Base-by-base conservation (phyloP, 2,113 vertebrate genomes). In the Arenaria interpres region DNA sequence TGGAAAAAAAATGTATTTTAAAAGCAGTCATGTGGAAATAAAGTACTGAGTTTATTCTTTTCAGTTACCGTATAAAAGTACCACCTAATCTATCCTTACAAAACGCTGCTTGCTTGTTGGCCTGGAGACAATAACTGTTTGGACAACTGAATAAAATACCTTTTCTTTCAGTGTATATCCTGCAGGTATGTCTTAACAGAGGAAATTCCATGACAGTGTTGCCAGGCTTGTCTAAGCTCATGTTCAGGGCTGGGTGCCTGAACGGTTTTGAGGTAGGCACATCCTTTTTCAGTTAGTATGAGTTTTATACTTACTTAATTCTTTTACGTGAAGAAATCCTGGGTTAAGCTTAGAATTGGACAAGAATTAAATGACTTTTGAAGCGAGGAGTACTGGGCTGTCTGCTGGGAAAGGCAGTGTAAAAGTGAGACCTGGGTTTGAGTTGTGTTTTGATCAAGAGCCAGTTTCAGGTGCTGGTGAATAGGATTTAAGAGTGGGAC, bases 401-500 rank as follows among this genome's bases (percentile, higher is more conserved):
- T 18, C 24, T 93, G 64, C 83, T 81, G 86, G 62, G 62, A 68
- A 57, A 87, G 32, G 77, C 69, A 50, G 14, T 20, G 10, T 25
- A 4, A 41, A 71, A 92, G 32, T 25, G 45, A 82, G 89, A 69
- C 30, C 51, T 87, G 85, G 73, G 35, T 39, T 88, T 60, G 75
- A 45, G 53, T 4, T 81, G 33, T 41, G 73, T 75, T 93, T 79
- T 93, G 83, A 66, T 81, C 3, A 0, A 51, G 73, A 57, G 90
- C 46, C 86, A 91, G 43, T 63, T 96, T 92, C 84, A 90, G 76
- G 94, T 93, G 83, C 51, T 87, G 48, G 51, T 87, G 90, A 89
- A 60, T 16, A n/a, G 86, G 54, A 35, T 85, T 79, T 82, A 87
- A n/a, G 75, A 76, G 43, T 66, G 62, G 56, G 74, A 24, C 73